phyloP scores from a whole-genome alignment of 2,113 vertebrate species.

The Aythya baeri region DNA sequence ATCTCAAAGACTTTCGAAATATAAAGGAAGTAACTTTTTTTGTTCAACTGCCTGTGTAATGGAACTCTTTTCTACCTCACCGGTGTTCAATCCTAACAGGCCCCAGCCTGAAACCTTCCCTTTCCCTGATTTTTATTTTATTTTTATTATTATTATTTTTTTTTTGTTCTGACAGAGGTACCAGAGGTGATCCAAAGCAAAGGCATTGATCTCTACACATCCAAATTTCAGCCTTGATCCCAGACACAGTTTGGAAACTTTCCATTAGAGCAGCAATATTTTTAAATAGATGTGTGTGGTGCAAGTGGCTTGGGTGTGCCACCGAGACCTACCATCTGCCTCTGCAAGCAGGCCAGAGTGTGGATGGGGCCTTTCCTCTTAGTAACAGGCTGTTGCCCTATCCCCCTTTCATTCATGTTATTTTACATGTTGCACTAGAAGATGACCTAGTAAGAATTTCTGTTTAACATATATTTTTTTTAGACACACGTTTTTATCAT shows the following conservation, averaged over 20 bases:
- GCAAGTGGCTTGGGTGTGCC: background rate
- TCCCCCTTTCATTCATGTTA: background rate
- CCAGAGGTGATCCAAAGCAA: background rate
- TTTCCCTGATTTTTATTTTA: background rate
- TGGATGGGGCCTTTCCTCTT: background rate
- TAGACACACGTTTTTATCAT: background rate
- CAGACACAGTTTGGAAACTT: background rate
- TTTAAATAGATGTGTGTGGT: background rate
- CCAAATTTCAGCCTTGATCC: background rate
- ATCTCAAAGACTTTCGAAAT: background rate
- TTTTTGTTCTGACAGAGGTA: background rate
- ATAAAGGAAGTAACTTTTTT: background rate
- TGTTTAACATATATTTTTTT: background rate
- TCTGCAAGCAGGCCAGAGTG: too few relatives aligned
- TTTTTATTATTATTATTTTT: too few relatives aligned
- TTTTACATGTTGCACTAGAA: background rate
- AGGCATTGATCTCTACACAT: background rate
- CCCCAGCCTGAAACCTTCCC: background rate
- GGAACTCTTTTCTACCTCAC: background rate
- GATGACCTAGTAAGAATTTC: background rate
- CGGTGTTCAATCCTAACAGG: background rate
- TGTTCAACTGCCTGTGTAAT: background rate
- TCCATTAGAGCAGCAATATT: accelerated
- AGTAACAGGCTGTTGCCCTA: background rate
- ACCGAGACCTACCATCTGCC: background rate